These are phyloP conservation scores for Aspidapion aeneum DNA, from an alignment of 2,888 invertebrate genomes.

Conservation along the genomic window DNA sequence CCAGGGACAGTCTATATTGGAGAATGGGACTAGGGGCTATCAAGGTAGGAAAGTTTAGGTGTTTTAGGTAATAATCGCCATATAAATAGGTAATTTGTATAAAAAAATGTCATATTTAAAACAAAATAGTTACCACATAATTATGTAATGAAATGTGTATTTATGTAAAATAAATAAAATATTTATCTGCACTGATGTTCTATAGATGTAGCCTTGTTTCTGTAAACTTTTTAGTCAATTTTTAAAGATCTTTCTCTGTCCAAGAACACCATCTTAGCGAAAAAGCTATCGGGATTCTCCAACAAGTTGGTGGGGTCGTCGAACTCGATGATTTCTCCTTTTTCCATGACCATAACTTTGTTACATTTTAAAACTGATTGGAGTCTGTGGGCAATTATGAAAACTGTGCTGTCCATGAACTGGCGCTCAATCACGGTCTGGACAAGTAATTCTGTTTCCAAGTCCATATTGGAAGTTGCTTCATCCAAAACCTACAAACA, in stretches of 20 bases:
- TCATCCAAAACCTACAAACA: slow-evolving; percentile 43
- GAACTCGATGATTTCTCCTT: slow-evolving; percentile 45
- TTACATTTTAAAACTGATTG: slow-evolving; percentile 58
- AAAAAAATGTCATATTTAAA: too few relatives aligned
- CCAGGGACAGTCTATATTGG: slow-evolving; percentile 25
- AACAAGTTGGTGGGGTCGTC: slow-evolving; percentile 32
- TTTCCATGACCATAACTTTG: slow-evolving; percentile 52
- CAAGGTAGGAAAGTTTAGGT: not conserved
- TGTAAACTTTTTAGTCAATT: not conserved
- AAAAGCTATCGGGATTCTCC: slow-evolving; percentile 31
- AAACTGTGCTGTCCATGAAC: slow-evolving; percentile 52
- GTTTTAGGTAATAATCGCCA: too few relatives aligned
- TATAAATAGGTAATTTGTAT: too few relatives aligned
- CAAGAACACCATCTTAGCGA: slow-evolving; percentile 30
- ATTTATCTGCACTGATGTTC: too few relatives aligned
- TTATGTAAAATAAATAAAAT: too few relatives aligned
- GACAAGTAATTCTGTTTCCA: slow-evolving; percentile 53
- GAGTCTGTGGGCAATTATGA: slow-evolving; percentile 48
- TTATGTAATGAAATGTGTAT: too few relatives aligned
- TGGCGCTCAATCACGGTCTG: slow-evolving; percentile 53
- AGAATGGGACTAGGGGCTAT: slow-evolving; percentile 20
- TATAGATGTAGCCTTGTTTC: too few relatives aligned
- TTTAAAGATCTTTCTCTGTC: not conserved
- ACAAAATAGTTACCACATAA: too few relatives aligned
- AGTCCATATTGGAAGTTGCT: slow-evolving; percentile 57